Evolutionary conservation across 2,113 vertebrate genomes (phyloP).

Genomic region (Regulus satrapa): DNA sequence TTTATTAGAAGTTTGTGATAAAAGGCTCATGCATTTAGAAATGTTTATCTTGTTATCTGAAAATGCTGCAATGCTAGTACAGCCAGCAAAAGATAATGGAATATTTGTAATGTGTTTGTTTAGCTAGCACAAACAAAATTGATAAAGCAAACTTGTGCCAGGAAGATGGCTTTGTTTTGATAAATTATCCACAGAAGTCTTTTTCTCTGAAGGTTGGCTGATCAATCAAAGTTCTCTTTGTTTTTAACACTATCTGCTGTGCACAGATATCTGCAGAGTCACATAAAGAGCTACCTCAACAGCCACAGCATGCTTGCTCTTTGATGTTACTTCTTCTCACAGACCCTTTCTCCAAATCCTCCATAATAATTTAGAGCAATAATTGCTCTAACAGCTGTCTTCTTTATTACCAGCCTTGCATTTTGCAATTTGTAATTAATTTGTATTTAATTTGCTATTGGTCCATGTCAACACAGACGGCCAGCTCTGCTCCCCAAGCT

Average conservation of each 20-base stretch:
- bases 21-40: background rate
- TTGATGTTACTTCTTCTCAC: background rate
- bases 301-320: background rate
- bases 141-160: background rate
- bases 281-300: background rate
- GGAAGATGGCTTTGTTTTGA: conserved; percentile 1
- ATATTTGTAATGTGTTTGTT: background rate
- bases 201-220: background rate
- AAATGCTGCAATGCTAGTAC: background rate
- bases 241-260: background rate
- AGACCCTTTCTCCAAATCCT: background rate
- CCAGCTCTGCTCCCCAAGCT: background rate
- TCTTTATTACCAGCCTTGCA: background rate
- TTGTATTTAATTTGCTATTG: background rate
- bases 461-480: fast-evolving
- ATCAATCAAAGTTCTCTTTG: background rate
- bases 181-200: background rate
- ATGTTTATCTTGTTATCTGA: background rate
- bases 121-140: background rate
- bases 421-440: background rate
- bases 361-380: background rate
- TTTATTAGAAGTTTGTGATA: background rate
- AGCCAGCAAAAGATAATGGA: background rate
- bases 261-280: background rate
- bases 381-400: background rate